A percentile compares a stretch with the other conserved stretches of the same genome.
These are phyloP conservation scores for Oncorhynchus mykiss DNA, from an alignment of 2,113 vertebrate genomes.

Conservation along the genomic window DNA sequence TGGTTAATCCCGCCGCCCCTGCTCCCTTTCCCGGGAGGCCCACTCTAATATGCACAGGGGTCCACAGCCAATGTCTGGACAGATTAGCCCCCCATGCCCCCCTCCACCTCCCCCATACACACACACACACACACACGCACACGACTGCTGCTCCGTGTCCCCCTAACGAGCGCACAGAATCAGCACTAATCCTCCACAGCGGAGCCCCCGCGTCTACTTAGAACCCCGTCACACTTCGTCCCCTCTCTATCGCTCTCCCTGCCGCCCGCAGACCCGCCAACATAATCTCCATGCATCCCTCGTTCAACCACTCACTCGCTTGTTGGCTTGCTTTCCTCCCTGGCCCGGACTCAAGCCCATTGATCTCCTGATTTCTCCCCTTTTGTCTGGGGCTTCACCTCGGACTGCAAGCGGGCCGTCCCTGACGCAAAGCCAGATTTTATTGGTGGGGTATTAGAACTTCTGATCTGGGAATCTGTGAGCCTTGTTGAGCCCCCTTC, in stretches of 20 bases:
- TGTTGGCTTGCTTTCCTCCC: slow-evolving; percentile 25
- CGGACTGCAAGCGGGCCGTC: slow-evolving; percentile 59
- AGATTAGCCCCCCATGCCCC: slow-evolving; percentile 53
- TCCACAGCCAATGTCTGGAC: slow-evolving; percentile 60
- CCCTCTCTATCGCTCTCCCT: slow-evolving; percentile 13
- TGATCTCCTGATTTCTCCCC: slow-evolving; percentile 72
- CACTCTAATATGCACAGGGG: slow-evolving; percentile 54
- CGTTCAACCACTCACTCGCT: slow-evolving; percentile 25
- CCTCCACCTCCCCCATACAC: slow-evolving; percentile 27
- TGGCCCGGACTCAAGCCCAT: slow-evolving; percentile 54
- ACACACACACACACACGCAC: slow-evolving; percentile 16
- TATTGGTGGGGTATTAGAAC: slow-evolving; percentile 62
- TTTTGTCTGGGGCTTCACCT: slow-evolving; percentile 53
- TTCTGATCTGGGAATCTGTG: slow-evolving; percentile 63
- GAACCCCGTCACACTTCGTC: slow-evolving; percentile 5
- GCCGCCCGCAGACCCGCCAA: background rate
- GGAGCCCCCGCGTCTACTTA: slow-evolving; percentile 7
- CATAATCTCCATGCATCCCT: slow-evolving; percentile 56
- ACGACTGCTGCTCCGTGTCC: slow-evolving; percentile 22
- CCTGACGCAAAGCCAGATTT: slow-evolving; percentile 57
- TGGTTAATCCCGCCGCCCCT: slow-evolving; percentile 63
- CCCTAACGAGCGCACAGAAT: slow-evolving; percentile 44
- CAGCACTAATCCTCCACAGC: slow-evolving; percentile 58
- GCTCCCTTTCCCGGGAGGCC: slow-evolving; percentile 43
- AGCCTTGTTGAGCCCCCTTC: slow-evolving; percentile 27